Evolutionary conservation across 64 coral and sea anemone genomes (phyloP).

Genomic region (Dendrophyllia cribrosa): DNA sequence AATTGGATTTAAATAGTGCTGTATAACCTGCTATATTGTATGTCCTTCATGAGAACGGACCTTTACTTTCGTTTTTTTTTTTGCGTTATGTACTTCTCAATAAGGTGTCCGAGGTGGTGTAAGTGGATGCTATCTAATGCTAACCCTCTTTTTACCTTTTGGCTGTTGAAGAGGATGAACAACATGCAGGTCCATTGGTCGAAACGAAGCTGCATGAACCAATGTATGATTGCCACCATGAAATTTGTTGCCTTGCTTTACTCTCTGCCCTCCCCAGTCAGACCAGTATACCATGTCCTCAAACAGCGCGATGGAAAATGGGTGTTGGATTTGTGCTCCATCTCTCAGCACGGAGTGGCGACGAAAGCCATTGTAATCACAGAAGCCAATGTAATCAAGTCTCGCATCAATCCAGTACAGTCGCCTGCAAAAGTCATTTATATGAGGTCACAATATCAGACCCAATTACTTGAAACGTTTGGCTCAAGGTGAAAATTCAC

Average conservation of each 20-base stretch:
- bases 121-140: no score
- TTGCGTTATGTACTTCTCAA: no score
- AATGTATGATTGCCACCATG: slow-evolving; percentile 64
- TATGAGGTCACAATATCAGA: not conserved
- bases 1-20: no score
- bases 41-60: no score
- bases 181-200: slow-evolving; percentile 71
- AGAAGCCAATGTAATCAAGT: slow-evolving; percentile 73
- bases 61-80: no score
- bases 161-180: slow-evolving; percentile 95
- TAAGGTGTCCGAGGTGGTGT: no score
- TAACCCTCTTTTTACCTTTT: slow-evolving; percentile 53
- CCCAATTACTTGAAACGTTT: no score
- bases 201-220: slow-evolving; percentile 21
- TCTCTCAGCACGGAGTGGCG: slow-evolving; percentile 55
- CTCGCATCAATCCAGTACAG: slow-evolving; percentile 94
- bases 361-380: slow-evolving; percentile 76
- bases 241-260: slow-evolving; percentile 65
- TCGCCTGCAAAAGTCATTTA: slow-evolving; percentile 37
- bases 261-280: slow-evolving; percentile 60
- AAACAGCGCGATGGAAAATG: slow-evolving; percentile 85
- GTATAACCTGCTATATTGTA: no score
- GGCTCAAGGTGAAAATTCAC: no score
- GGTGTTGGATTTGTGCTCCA: slow-evolving; percentile 40
- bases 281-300: slow-evolving; percentile 86